A percentile compares a stretch with the other conserved stretches of the same genome.
phyloP scores from a whole-genome alignment of 1,140 invertebrate genomes.

The Drosophila melanogaster region DNA sequence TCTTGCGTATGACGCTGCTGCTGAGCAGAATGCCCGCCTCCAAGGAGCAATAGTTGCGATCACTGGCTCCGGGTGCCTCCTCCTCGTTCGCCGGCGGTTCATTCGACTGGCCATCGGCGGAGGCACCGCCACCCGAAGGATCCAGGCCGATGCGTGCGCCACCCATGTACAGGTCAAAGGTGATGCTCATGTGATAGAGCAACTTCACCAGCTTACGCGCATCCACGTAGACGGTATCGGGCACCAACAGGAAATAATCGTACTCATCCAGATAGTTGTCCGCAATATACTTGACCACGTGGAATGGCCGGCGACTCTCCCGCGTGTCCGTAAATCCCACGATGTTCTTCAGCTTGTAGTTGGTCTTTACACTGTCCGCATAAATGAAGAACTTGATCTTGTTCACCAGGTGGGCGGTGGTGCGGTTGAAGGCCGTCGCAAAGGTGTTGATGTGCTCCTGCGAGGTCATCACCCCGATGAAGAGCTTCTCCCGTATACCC shows the following conservation, averaged over 20 bases:
- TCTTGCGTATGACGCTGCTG: constrained; percentile 90
- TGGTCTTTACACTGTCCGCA: constrained; percentile 87
- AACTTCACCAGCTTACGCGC: constrained; percentile 89
- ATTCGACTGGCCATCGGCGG: neutral
- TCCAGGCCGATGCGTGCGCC: constrained; percentile 49
- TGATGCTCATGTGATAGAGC: constrained; percentile 92
- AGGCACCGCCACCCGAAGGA: neutral
- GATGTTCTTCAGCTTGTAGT: constrained; percentile 90
- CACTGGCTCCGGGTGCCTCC: constrained; percentile 37
- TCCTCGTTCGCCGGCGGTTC: constrained; percentile 8
- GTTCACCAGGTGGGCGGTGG: constrained; percentile 91
- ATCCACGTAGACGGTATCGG: constrained; percentile 93
- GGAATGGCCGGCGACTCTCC: constrained; percentile 90
- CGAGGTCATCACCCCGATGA: constrained; percentile 92
- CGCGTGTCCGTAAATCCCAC: constrained; percentile 92
- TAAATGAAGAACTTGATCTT: constrained; percentile 91
- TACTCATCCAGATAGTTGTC: constrained; percentile 95
- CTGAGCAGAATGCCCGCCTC: constrained; percentile 91
- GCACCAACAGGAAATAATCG: constrained; percentile 95
- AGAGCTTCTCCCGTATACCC: constrained; percentile 94
- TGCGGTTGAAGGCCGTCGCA: constrained; percentile 92
- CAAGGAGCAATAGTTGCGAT: constrained; percentile 85
- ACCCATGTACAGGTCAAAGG: constrained; percentile 92
- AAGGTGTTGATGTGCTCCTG: constrained; percentile 89
- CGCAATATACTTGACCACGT: constrained; percentile 94